A percentile compares a stretch with the other conserved stretches of the same genome.
Evolutionary conservation across 2,888 invertebrate species (phyloP).

Genomic region (Xanthorhoe designata): DNA sequence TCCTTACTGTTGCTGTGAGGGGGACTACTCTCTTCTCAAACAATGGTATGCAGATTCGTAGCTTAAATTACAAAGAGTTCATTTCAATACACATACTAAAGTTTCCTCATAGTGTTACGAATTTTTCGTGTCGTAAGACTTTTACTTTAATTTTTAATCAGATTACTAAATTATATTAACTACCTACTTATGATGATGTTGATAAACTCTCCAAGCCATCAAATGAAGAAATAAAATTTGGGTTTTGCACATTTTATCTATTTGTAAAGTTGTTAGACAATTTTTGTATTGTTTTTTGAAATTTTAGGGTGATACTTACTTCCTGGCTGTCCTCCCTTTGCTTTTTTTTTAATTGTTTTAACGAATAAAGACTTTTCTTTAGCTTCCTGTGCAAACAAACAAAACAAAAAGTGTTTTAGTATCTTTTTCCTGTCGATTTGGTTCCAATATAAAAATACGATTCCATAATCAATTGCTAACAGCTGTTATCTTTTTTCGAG

Average conservation of each 20-base stretch:
- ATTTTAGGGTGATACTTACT: no score
- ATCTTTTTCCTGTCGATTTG: background rate
- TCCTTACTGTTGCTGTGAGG: constrained; percentile 56
- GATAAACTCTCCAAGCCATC: no score
- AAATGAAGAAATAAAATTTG: no score
- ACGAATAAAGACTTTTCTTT: no score
- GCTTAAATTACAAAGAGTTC: constrained; percentile 15
- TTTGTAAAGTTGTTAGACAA: no score
- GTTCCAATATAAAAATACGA: background rate
- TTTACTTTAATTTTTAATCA: no score
- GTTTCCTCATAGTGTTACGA: background rate
- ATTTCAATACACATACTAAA: background rate
- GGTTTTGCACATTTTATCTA: no score
- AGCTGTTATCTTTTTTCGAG: background rate
- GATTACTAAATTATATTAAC: no score
- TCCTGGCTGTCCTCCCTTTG: no score
- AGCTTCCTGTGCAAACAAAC: background rate
- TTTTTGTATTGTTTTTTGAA: no score
- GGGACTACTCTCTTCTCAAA: constrained; percentile 45
- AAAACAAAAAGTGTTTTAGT: background rate
- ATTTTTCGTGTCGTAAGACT: background rate
- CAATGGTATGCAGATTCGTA: constrained; percentile 33
- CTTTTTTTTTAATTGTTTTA: no score
- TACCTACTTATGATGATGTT: no score
- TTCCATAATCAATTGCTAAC: background rate